Conservation (phyloP, 2,797 vertebrate genomes). For the Aythya fuligula region DNA sequence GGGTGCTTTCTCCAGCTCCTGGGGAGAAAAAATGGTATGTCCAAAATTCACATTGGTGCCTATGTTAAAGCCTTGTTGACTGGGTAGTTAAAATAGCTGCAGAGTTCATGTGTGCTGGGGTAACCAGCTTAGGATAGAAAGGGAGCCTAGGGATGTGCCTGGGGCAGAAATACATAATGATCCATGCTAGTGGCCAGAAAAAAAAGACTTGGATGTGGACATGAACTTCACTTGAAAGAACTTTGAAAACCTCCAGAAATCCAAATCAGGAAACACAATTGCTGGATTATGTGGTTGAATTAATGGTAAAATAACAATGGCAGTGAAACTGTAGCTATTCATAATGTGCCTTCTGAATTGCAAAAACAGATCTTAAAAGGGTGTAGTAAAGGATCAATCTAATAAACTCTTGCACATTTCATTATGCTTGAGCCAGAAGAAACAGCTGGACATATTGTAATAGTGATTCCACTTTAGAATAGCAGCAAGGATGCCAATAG, state of each 20-base stretch:
- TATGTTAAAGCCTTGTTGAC: not conserved
- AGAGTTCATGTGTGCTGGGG: not conserved
- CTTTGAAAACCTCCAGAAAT: not conserved
- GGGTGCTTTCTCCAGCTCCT: not conserved
- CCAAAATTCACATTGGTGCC: not conserved
- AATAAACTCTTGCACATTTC: not conserved
- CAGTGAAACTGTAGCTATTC: not conserved
- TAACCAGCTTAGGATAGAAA: not conserved
- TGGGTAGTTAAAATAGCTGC: not conserved
- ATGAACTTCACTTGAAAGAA: constrained; percentile 2
- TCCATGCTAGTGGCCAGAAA: not conserved
- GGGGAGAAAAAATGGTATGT: not conserved
- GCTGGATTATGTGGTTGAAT: not conserved
- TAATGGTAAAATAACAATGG: constrained; percentile 24
- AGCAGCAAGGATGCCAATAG: not conserved
- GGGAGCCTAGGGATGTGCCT: not conserved
- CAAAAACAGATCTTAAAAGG: constrained; percentile 8
- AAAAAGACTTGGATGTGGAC: not conserved
- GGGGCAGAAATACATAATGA: not conserved
- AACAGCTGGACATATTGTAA: not conserved
- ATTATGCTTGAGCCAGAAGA: not conserved
- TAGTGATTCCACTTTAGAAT: not conserved
- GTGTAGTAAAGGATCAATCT: not conserved
- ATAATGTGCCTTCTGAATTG: not conserved
- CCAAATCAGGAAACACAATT: constrained; percentile 25